Base-by-base conservation (phyloP, 1,140 invertebrate genomes). In the Conus betulinus region DNA sequence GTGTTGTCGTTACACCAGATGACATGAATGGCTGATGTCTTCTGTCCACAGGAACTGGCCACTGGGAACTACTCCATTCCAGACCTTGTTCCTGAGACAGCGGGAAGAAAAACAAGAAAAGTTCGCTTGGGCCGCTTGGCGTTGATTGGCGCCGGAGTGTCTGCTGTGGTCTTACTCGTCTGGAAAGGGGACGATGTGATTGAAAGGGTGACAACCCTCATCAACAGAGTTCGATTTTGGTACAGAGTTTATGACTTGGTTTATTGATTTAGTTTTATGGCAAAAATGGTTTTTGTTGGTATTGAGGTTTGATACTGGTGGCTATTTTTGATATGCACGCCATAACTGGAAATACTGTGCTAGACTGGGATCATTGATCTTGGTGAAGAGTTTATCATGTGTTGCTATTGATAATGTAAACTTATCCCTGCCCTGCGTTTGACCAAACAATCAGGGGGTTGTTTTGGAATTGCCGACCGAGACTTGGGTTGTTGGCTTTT, bases 31-130 rank as follows among this genome's bases (percentile, higher is more conserved):
- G 39, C n/a, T 8, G 25, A 23, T 76, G 11, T 51, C n/a, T 76
- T 7, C 39, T 78, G 39, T 86, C 87, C 83, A 23, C 82, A 91
- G 91, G 87, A 85, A n/a, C 55, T 91, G 27, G 81, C 88, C 23
- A 79, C n/a, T 15, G 84, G 79, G 0, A 81, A 90, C 20, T 90
- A 86, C 76, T 78, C 87, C 27, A 88, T 88, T 57, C 89, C 91
- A 74, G 91, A 91, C 76, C 17, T 88, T 8, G n/a, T 91, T 39
- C 63, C 88, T 20, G 51, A 57, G 20, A 25, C 17, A 27, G 86
- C 74, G n/a, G 57, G 17, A 78, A 74, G 25, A 20, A 55, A 39
- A 39, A 39, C 39, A 85, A 63, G 52, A 15, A 53, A 78, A 78
- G 51, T 27, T 86, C 84, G 71, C 60, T 63, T 53, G 51, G 74